A percentile compares a stretch with the other conserved stretches of the same genome.
phyloP scores from a whole-genome alignment of 2,113 vertebrate genomes.

The Bufo gargarizans region DNA sequence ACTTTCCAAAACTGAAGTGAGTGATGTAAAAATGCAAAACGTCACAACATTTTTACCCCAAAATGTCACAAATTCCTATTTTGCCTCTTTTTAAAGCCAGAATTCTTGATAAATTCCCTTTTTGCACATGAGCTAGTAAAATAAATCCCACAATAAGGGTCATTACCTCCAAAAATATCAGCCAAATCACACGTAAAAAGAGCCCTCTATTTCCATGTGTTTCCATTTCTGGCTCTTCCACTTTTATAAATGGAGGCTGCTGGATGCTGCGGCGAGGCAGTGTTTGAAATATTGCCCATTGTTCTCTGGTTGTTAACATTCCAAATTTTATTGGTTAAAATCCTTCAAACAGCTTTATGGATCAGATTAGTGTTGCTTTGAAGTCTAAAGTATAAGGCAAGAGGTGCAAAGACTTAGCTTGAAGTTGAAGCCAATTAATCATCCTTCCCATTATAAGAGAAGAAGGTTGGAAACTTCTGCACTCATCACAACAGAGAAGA shows the following conservation, averaged over 20 bases:
- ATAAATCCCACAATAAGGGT: not conserved
- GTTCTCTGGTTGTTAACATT: conserved; percentile 16
- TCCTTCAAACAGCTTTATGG: conserved; percentile 26
- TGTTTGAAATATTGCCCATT: not conserved
- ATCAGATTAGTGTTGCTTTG: conserved; percentile 42
- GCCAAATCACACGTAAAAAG: not conserved
- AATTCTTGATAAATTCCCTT: no score
- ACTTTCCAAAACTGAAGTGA: no score
- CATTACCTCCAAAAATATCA: not conserved
- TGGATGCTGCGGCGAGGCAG: not conserved
- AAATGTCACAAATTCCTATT: no score
- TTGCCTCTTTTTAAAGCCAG: no score
- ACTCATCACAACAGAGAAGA: not conserved
- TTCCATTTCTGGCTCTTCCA: not conserved
- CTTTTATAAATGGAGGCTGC: not conserved
- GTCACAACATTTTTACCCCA: no score
- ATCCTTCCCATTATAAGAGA: conserved; percentile 22
- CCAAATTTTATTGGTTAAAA: conserved; percentile 26
- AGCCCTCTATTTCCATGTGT: not conserved
- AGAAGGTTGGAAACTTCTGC: conserved; percentile 29
- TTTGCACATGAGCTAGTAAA: not conserved
- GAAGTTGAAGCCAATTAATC: conserved; percentile 35
- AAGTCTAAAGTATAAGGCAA: conserved; percentile 23
- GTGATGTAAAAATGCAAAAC: no score
- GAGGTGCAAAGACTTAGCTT: conserved; percentile 2